These are phyloP conservation scores for Lepidostoma basale DNA, from an alignment of 1,140 invertebrate genomes.

Conservation along the genomic window DNA sequence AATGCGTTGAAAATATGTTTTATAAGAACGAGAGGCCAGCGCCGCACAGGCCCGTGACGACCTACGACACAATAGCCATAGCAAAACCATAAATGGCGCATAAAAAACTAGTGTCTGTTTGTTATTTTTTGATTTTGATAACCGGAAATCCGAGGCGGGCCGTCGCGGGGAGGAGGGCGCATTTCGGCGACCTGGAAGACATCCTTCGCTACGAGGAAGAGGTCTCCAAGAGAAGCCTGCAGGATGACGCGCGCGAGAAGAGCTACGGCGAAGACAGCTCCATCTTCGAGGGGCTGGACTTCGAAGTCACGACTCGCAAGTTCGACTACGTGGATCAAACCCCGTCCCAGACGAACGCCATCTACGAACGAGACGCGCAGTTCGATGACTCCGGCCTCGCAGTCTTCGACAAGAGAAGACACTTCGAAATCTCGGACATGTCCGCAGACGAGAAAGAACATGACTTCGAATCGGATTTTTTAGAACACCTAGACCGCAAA, in stretches of 20 bases:
- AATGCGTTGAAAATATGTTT: constrained; percentile 4
- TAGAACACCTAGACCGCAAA: neutral
- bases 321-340: neutral
- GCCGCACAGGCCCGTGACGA: neutral
- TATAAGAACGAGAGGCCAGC: neutral
- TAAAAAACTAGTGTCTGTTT: neutral
- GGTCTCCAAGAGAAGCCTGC: neutral
- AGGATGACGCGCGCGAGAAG: neutral
- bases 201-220: neutral
- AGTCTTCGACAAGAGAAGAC: constrained; percentile 32
- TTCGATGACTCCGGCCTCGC: constrained; percentile 28
- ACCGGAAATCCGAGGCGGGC: neutral
- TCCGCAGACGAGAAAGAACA: neutral
- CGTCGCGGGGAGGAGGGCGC: neutral
- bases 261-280: neutral
- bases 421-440: constrained; percentile 41
- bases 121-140: constrained; percentile 29
- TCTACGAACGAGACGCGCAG: neutral
- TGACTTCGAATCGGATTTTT: neutral
- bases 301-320: constrained; percentile 1
- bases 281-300: neutral
- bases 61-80: neutral
- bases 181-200: neutral
- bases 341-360: neutral
- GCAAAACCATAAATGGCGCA: constrained; percentile 16